phyloP scores from a whole-genome alignment of 2,888 invertebrate species.

The Drosophila aldrichi region DNA sequence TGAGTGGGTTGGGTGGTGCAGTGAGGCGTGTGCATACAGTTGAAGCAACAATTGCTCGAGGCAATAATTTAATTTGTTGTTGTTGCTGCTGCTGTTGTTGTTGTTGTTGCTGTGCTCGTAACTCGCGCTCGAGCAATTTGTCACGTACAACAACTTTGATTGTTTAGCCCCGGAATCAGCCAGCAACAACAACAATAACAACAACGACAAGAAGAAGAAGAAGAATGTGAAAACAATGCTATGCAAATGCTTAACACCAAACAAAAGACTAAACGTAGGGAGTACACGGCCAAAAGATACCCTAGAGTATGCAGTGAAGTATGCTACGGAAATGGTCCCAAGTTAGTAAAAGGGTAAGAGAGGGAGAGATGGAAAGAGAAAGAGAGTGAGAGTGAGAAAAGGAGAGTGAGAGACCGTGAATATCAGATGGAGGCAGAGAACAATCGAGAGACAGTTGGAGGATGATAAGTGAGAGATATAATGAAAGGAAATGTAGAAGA shows the following conservation, averaged over 20 bases:
- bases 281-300: conserved; percentile 1
- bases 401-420: background rate
- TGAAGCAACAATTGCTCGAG: conserved; percentile 56
- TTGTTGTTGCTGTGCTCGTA: conserved; percentile 61
- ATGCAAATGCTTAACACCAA: conserved; percentile 17
- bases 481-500: background rate
- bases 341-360: too few species aligned
- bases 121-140: conserved; percentile 85
- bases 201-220: conserved; percentile 11
- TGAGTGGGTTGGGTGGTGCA: background rate
- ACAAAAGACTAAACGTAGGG: background rate
- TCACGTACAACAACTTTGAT: conserved; percentile 84
- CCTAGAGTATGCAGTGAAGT: conserved; percentile 11
- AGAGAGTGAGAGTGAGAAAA: too few species aligned
- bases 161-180: conserved; percentile 62
- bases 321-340: background rate
- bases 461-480: background rate
- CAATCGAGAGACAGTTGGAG: background rate
- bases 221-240: conserved; percentile 28
- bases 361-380: background rate
- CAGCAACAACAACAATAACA: conserved; percentile 45
- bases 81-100: conserved; percentile 42
- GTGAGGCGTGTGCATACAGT: conserved; percentile 32
- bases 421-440: too few species aligned
- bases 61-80: conserved; percentile 71